Evolutionary conservation across 2,113 vertebrate genomes (phyloP).

Genomic region (Mobula birostris): DNA sequence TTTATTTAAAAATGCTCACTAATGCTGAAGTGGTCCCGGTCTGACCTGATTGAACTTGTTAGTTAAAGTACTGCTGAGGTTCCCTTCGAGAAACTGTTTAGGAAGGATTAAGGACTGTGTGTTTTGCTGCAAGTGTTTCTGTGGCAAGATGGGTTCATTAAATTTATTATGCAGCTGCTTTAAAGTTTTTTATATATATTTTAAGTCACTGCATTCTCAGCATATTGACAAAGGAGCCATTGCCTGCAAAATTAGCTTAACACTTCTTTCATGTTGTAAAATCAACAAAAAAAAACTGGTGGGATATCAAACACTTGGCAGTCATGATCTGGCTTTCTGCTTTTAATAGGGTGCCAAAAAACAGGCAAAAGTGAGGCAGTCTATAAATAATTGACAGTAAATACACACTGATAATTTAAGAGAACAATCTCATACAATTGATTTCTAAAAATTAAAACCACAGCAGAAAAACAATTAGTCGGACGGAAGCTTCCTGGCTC

Average conservation of each 20-base stretch:
- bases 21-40: background rate
- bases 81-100: background rate
- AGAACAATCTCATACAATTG: background rate
- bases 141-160: background rate
- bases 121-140: slow-evolving; percentile 15
- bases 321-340: slow-evolving; percentile 48
- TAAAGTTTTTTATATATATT: background rate
- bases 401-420: slow-evolving; percentile 11
- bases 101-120: background rate
- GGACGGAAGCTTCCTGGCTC: background rate
- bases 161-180: background rate
- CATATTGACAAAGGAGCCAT: slow-evolving; percentile 26
- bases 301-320: slow-evolving; percentile 52
- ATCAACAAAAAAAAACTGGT: slow-evolving; percentile 47
- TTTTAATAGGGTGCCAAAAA: slow-evolving; percentile 56
- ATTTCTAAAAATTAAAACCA: background rate
- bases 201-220: slow-evolving; percentile 3
- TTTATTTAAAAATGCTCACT: background rate
- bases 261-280: slow-evolving; percentile 52
- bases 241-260: slow-evolving; percentile 49
- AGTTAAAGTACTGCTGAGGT: background rate
- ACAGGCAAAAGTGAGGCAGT: slow-evolving; percentile 49
- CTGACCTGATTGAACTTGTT: slow-evolving; percentile 12
- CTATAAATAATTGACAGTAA: slow-evolving; percentile 22
- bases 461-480: background rate